Base-by-base conservation (phyloP, 2,797 vertebrate genomes). In the Odontamblyopus rebecca region DNA sequence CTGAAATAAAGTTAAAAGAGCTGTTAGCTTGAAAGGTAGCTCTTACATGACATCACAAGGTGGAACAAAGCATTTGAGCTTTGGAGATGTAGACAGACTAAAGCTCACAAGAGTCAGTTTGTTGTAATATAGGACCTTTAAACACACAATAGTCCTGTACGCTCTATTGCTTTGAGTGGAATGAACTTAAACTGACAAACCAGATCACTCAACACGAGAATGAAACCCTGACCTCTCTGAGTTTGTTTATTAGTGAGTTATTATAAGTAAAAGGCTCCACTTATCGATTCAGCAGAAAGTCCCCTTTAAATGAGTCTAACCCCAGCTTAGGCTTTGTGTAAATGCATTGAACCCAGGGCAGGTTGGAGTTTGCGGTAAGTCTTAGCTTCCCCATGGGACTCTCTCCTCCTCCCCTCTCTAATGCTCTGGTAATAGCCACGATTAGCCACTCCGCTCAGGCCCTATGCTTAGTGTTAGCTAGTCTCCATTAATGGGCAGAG, bases 361-460 rank as follows among this genome's bases (percentile, higher is more conserved):
- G 72, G 71, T 73, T 76, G 30, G 72, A 76, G 61, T 66, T 69
- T 86, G 75, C 70, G 81, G 30, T 61, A 62, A 86, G 82, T 80
- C 78, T 83, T 84, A 82, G 75, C 66, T 79, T 69, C 78, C 76
- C 77, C 80, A 73, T 72, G 64, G 35, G 73, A 81, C 64, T 57
- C 32, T 35, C 70, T 38, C 19, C 30, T 18, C 35, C 60, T 56
- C 53, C 30, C 16, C 35, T 12, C 70, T 51, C 68, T 80, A 86
- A 88, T 88, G 66, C 74, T 32, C 76, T n/a, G 51, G 78, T 84
- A 89, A 90, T 79, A 72, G 79, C 44, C 3, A 84, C 84, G 82
- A 87, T 92, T 91, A 90, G 85, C 76, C 79, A 65, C 78, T 71
- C n/a, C 48, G 75, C 82, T 87, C 76, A 51, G 26, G 32, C 79